Evolutionary conservation across 2,113 vertebrate genomes (phyloP), one percentile per base, ranked within the genome.

Genomic region (Hirundichthys speculiger): DNA sequence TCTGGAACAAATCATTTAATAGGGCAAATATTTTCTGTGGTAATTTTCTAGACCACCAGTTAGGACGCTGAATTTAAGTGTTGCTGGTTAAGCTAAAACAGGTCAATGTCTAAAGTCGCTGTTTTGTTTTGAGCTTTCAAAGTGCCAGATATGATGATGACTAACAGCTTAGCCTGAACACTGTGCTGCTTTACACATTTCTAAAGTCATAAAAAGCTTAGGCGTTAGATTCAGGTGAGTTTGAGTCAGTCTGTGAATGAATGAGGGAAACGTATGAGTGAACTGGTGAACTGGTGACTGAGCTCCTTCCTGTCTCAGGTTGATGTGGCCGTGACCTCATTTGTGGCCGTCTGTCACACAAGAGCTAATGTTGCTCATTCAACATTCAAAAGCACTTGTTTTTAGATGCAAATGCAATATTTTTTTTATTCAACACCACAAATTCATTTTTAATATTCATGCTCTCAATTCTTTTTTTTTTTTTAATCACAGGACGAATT

Each of bases 341-440:
- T 24, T 24, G 21, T 56, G 30, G 1, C 56, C 18, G 19, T 42
- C 20, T 22, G 11, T 41, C n/a, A 62, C 18, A 39, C 4, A 46
- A 63, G 2, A 51, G 14, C 24, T 50, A 5, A 66, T n/a, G n/a
- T n/a, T n/a, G n/a, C 55, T 38, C 30, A 34, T 34, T 34, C 30
- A 10, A 34, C 30, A 34, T 34, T n/a, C n/a, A n/a, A n/a, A n/a
- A n/a, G n/a, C n/a, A n/a, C n/a, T n/a, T 34, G 30, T 34, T 34
- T 34, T 10, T 9, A 34, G 11, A 10, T 34, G 30, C 30, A 34
- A 34, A 34, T 34, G 30, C 11, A 34, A 10, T 4, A 34, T 34
- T 34, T 16, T 51, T 22, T 77, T 83, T 69, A 74, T 75, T 85
- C 52, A 57, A 69, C 59, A 69, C 27, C 42, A 71, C 58, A 79